A percentile compares a stretch with the other conserved stretches of the same genome.
Conservation (phyloP, 2,797 vertebrate species). For the Podargus strigoides region DNA sequence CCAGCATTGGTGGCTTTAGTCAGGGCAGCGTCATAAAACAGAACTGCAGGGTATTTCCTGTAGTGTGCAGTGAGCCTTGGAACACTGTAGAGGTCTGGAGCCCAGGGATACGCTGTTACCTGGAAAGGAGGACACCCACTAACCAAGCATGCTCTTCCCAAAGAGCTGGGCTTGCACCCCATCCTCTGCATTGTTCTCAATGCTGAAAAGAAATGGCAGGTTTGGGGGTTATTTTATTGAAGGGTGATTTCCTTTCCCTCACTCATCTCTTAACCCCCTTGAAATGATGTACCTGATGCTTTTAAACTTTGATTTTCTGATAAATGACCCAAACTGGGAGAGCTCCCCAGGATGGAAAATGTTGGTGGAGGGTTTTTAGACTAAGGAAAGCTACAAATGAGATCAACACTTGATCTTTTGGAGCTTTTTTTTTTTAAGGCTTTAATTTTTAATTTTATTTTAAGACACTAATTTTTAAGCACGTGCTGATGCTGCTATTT, state of each 20-base stretch:
- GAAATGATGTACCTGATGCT: neutral
- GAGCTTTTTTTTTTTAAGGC: neutral
- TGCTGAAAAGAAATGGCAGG: neutral
- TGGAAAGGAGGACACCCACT: neutral
- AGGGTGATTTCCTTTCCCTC: neutral
- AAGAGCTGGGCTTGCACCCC: neutral
- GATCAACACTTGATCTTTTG: neutral
- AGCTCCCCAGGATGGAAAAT: neutral
- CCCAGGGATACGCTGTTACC: neutral
- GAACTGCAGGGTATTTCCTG: fast-evolving
- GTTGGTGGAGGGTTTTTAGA: neutral
- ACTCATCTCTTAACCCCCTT: neutral
- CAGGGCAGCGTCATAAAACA: neutral
- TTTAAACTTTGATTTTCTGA: neutral
- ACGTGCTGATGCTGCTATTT: constrained; percentile 38
- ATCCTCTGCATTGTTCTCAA: neutral
- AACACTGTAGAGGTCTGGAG: fast-evolving
- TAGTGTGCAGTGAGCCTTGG: neutral
- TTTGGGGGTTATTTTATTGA: neutral
- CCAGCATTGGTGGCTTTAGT: neutral
- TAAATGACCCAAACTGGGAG: neutral
- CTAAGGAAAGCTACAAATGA: neutral
- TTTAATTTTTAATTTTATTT: neutral
- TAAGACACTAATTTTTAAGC: neutral
- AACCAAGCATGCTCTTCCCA: neutral